Evolutionary conservation across 2,113 vertebrate genomes (phyloP).

Genomic region (Seriola quinqueradiata): DNA sequence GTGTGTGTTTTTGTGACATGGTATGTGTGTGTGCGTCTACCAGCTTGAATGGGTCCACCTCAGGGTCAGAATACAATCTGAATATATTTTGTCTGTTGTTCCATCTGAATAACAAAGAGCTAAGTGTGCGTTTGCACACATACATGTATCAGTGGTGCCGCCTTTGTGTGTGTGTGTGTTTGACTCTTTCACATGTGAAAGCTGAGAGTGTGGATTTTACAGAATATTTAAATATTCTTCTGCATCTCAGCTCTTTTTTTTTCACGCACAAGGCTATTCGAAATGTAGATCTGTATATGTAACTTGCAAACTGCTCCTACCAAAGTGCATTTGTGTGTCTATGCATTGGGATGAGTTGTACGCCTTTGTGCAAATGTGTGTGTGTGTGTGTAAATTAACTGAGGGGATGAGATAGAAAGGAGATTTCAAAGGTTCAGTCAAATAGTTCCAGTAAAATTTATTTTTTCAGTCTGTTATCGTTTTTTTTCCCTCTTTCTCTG

Average conservation of each 20-base stretch:
- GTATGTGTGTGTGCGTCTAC: constrained; percentile 1
- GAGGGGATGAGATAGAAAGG: neutral
- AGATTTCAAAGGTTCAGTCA: neutral
- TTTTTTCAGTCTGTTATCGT: neutral
- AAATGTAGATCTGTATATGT: constrained; percentile 54
- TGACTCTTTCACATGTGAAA: constrained; percentile 54
- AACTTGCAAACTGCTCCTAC: neutral
- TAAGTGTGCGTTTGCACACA: constrained; percentile 48
- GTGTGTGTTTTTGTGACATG: neutral
- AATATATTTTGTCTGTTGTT: constrained; percentile 79
- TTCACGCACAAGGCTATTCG: constrained; percentile 29
- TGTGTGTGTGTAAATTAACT: neutral
- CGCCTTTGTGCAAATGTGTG: constrained; percentile 3
- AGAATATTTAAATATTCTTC: constrained; percentile 55
- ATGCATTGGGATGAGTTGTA: constrained; percentile 35
- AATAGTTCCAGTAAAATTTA: no score
- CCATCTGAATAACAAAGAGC: constrained; percentile 79
- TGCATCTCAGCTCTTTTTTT: constrained; percentile 6
- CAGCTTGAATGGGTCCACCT: constrained; percentile 65
- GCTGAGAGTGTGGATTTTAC: constrained; percentile 40
- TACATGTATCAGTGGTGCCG: constrained; percentile 14
- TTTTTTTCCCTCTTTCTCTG: neutral
- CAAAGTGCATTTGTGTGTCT: neutral
- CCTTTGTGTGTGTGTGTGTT: constrained; percentile 42
- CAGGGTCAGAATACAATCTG: constrained; percentile 81